These are phyloP conservation scores for Eupithecia subfuscata DNA, from an alignment of 2,888 invertebrate species.

Conservation along the genomic window DNA sequence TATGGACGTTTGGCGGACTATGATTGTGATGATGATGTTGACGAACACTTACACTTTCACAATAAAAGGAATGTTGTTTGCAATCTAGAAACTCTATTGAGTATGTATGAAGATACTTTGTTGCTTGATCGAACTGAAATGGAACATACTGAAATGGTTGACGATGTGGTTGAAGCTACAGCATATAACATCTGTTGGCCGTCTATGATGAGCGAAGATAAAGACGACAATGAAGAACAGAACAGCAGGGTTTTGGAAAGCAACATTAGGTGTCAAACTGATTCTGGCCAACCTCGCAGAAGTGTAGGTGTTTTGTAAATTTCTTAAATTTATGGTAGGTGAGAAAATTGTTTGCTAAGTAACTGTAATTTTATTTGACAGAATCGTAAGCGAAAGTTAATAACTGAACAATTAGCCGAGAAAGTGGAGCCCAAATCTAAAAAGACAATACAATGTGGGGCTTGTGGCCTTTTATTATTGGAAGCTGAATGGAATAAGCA, in stretches of 20 bases:
- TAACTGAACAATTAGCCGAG: slow-evolving; percentile 3
- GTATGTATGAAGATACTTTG: slow-evolving; percentile 59
- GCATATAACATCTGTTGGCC: slow-evolving; percentile 29
- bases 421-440: slow-evolving; percentile 7
- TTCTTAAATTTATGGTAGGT: neutral
- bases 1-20: slow-evolving; percentile 64
- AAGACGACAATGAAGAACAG: slow-evolving; percentile 11
- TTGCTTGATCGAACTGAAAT: slow-evolving; percentile 24
- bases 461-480: slow-evolving; percentile 51
- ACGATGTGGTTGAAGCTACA: slow-evolving; percentile 11
- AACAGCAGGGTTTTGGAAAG: neutral
- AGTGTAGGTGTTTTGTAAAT: slow-evolving; percentile 25
- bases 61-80: slow-evolving; percentile 48
- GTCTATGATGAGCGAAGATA: slow-evolving; percentile 14
- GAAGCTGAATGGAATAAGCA: slow-evolving; percentile 58
- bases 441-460: slow-evolving; percentile 56
- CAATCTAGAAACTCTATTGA: slow-evolving; percentile 56
- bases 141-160: slow-evolving; percentile 14
- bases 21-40: slow-evolving; percentile 51
- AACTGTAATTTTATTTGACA: slow-evolving; percentile 20
- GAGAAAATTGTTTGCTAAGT: neutral
- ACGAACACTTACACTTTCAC: slow-evolving; percentile 72
- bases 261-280: slow-evolving; percentile 8
- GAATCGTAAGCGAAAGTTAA: slow-evolving; percentile 35
- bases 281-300: slow-evolving; percentile 25